Percentiles rank a stretch among this genome's conserved stretches.
Conservation (phyloP, 2,113 vertebrate genomes). For the Lagopus muta region DNA sequence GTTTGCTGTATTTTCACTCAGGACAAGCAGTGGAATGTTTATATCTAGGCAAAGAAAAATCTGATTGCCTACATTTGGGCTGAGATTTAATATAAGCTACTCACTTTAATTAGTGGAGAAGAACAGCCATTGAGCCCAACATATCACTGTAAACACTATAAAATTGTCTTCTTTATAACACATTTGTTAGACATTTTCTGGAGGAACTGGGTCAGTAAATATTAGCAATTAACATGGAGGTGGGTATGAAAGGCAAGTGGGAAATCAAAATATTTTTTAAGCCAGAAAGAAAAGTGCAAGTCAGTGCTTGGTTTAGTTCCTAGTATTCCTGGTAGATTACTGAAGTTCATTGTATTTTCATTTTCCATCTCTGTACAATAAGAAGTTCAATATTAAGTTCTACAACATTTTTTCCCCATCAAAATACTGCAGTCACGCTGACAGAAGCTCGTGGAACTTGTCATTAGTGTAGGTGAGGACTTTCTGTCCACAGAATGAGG, state of each 20-base stretch:
- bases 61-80: neutral
- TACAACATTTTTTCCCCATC: too few relatives aligned
- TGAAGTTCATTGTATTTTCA: neutral
- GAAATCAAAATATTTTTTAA: slow-evolving; percentile 25
- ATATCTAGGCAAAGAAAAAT: neutral
- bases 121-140: neutral
- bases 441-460: neutral
- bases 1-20: neutral
- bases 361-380: neutral
- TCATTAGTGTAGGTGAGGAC: neutral
- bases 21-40: neutral
- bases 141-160: neutral
- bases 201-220: neutral
- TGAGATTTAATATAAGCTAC: neutral
- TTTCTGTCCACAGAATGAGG: neutral
- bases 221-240: neutral
- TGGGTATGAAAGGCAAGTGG: neutral
- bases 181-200: neutral
- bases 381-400: neutral
- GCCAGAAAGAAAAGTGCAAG: neutral
- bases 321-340: neutral
- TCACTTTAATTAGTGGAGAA: neutral
- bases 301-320: neutral
- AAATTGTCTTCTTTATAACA: neutral
- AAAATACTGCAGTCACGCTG: neutral